These are phyloP conservation scores for Pygmarrhopalites habei DNA, from an alignment of 1,140 invertebrate genomes.

Conservation along the genomic window DNA sequence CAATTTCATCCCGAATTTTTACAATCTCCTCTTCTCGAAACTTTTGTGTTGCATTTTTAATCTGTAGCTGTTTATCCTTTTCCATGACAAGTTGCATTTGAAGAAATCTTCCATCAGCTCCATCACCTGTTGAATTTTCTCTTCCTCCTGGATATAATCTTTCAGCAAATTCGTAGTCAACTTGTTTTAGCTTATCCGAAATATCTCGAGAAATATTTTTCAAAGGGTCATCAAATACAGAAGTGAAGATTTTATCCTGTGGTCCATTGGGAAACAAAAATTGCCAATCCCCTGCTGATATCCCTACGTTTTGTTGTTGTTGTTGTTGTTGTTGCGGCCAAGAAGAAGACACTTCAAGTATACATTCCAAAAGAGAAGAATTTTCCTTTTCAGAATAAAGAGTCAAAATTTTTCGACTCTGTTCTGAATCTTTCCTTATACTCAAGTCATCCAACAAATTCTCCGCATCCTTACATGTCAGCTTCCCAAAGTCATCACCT, in stretches of 20 bases:
- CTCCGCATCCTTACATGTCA: constrained; percentile 22
- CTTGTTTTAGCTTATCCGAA: background rate
- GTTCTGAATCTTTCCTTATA: constrained; percentile 3
- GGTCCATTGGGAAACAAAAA: background rate
- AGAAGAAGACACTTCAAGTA: constrained; percentile 18
- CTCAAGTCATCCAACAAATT: constrained; percentile 23
- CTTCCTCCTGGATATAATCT: background rate
- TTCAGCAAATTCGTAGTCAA: background rate
- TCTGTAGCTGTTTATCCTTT: constrained; percentile 20
- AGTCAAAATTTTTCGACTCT: constrained; percentile 19
- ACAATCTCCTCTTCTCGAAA: constrained; percentile 27
- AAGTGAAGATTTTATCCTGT: background rate
- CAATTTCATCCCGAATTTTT: constrained; percentile 32
- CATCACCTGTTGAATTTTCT: constrained; percentile 1
- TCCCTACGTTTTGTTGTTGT: too few relatives aligned
- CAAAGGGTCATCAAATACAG: background rate
- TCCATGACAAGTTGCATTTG: constrained; percentile 6
- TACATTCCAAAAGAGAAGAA: constrained; percentile 31
- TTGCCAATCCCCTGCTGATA: background rate
- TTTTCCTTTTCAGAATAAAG: constrained; percentile 22
- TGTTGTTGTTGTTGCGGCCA: too few relatives aligned
- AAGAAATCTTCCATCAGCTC: constrained; percentile 8
- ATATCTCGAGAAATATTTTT: background rate
- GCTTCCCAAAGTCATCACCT: constrained; percentile 23
- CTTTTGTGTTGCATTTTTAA: constrained; percentile 27